Percentiles rank a stretch among this genome's conserved stretches.
These are phyloP conservation scores for Seriola rivoliana DNA, from an alignment of 2,113 vertebrate genomes.

Conservation along the genomic window DNA sequence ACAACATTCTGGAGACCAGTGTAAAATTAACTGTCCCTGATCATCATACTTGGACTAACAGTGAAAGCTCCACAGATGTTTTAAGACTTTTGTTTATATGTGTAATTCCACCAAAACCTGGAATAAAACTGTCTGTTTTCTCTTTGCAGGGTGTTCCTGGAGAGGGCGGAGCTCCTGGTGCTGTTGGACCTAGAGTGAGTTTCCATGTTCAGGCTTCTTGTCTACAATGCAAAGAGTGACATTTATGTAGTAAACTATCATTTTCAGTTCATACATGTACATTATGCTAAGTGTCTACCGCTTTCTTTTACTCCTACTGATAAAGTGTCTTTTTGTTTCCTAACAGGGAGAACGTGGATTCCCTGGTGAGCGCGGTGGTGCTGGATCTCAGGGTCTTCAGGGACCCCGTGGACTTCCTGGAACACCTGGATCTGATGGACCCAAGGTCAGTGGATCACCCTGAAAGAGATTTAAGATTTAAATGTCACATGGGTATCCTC, in stretches of 20 bases:
- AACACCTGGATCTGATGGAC: conserved; percentile 95
- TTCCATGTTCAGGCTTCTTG: conserved; percentile 7
- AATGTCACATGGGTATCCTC: background rate
- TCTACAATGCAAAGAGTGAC: background rate
- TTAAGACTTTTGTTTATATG: background rate
- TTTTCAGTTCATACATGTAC: background rate
- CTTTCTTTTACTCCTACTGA: background rate
- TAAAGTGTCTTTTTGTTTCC: conserved; percentile 6
- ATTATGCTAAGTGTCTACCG: background rate
- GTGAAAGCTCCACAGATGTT: background rate
- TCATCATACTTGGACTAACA: background rate
- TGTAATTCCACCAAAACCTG: background rate
- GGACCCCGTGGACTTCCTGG: conserved; percentile 95
- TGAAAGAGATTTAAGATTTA: background rate
- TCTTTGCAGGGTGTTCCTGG: conserved; percentile 92
- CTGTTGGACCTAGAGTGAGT: conserved; percentile 94
- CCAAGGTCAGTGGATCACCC: conserved; percentile 88
- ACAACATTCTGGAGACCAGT: background rate
- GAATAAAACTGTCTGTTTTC: conserved; percentile 9
- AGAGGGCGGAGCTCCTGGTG: conserved; percentile 91
- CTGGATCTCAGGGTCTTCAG: conserved; percentile 93
- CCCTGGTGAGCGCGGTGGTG: conserved; percentile 95
- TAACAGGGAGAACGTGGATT: conserved; percentile 95
- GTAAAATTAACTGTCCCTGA: background rate
- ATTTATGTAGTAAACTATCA: background rate